Evolutionary conservation across 2,113 vertebrate genomes (phyloP).

Genomic region (Hirundichthys speculiger): DNA sequence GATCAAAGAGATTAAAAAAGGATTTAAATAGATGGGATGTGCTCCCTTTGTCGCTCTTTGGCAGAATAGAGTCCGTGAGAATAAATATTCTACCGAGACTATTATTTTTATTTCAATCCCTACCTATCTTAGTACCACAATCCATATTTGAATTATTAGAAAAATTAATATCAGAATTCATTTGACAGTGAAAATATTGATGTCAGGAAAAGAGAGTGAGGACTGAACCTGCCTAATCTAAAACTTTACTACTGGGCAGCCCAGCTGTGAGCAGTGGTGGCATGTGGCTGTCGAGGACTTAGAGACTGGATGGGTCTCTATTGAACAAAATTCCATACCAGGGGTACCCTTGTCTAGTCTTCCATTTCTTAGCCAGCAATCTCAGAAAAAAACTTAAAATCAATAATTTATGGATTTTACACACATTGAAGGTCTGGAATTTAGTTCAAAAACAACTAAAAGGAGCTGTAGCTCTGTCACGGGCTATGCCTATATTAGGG

Average conservation of each 20-base stretch:
- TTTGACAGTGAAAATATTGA: background rate
- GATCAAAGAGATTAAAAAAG: background rate
- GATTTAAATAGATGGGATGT: background rate
- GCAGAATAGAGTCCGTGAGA: constrained; percentile 22
- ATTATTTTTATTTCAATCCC: constrained; percentile 9
- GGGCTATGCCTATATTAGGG: no score
- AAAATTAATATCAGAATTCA: background rate
- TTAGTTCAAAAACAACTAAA: no score
- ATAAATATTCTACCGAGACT: constrained; percentile 31
- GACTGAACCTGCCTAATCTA: background rate
- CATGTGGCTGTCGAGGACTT: no score
- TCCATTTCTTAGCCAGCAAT: constrained; percentile 1
- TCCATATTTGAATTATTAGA: constrained; percentile 1
- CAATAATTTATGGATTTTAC: background rate
- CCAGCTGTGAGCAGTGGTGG: no score
- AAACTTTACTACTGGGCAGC: no score
- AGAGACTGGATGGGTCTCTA: no score
- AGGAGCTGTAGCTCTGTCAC: no score
- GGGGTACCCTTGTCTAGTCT: no score
- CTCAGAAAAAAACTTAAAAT: background rate
- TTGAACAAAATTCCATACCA: no score
- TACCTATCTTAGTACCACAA: constrained; percentile 2
- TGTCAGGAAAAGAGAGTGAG: constrained; percentile 5
- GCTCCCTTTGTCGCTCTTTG: constrained; percentile 5
- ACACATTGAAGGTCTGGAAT: no score